phyloP scores from a whole-genome alignment of 2,797 vertebrate genomes.

The Mastacembelus armatus region DNA sequence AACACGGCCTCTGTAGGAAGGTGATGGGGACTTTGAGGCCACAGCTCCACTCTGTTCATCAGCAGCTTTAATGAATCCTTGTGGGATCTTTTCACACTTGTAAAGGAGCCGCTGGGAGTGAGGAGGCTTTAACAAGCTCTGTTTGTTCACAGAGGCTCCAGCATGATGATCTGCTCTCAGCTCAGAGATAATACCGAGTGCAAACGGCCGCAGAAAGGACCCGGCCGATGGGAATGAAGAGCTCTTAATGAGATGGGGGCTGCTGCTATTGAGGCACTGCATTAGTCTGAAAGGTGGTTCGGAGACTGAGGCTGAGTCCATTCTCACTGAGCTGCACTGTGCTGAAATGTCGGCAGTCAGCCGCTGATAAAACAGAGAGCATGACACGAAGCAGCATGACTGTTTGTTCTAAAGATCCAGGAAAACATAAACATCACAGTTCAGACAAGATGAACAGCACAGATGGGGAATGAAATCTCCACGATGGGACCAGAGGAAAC shows the following conservation, averaged over 20 bases:
- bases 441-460: no score
- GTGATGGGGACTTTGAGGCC: background rate
- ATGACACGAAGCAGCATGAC: no score
- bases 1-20: background rate
- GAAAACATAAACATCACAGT: no score
- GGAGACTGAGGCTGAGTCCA: background rate
- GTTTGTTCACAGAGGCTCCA: slow-evolving; percentile 72
- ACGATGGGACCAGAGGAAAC: no score
- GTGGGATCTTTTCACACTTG: slow-evolving; percentile 53
- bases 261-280: background rate
- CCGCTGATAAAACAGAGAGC: background rate
- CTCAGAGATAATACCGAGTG: slow-evolving; percentile 57
- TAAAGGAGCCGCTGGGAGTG: slow-evolving; percentile 36
- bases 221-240: slow-evolving; percentile 27
- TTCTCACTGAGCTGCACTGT: background rate
- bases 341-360: background rate
- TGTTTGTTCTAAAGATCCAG: no score
- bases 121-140: slow-evolving; percentile 62
- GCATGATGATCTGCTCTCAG: slow-evolving; percentile 60
- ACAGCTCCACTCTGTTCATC: background rate
- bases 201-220: slow-evolving; percentile 49
- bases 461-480: no score
- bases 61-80: slow-evolving; percentile 73
- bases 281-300: slow-evolving; percentile 23
- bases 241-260: slow-evolving; percentile 52